Conservation (phyloP, 2,888 invertebrate genomes). For the Polydesmus complanatus region DNA sequence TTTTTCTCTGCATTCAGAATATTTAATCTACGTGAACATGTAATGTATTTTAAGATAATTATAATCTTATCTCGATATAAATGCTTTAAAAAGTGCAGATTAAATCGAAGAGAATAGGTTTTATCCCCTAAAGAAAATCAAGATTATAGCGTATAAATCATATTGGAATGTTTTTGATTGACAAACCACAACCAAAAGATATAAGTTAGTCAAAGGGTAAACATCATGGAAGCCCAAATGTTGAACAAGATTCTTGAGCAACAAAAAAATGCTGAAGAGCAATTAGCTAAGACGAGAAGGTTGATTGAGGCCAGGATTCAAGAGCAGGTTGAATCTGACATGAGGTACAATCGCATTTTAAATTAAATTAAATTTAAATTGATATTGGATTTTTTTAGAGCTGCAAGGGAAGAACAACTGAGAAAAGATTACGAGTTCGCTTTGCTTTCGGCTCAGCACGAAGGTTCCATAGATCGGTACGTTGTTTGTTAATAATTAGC, state of each 20-base stretch:
- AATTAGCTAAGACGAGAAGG: constrained; percentile 62
- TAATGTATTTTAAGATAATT: too few relatives aligned
- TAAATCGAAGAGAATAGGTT: too few relatives aligned
- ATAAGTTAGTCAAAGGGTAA: too few relatives aligned
- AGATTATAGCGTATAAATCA: too few relatives aligned
- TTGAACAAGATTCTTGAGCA: constrained; percentile 57
- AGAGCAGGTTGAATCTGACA: constrained; percentile 48
- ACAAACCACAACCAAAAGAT: too few relatives aligned
- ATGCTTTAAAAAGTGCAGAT: too few relatives aligned
- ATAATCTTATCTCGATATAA: too few relatives aligned
- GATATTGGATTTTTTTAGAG: constrained; percentile 13
- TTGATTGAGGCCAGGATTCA: too few relatives aligned
- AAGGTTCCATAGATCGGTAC: constrained; percentile 23
- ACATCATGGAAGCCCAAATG: constrained; percentile 55
- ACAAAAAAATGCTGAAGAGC: constrained; percentile 70
- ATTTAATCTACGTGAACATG: too few relatives aligned
- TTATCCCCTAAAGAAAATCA: too few relatives aligned
- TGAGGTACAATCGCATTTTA: constrained; percentile 6
- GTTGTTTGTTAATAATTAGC: neutral
- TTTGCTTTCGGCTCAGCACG: constrained; percentile 68
- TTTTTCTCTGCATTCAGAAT: too few relatives aligned
- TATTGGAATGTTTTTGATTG: too few relatives aligned
- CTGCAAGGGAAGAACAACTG: constrained; percentile 57
- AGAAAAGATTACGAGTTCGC: constrained; percentile 88
- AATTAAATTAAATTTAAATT: neutral